Percentiles rank a stretch among this genome's conserved stretches.
Conservation (phyloP, 2,888 invertebrate species). For the Julus scanicus region DNA sequence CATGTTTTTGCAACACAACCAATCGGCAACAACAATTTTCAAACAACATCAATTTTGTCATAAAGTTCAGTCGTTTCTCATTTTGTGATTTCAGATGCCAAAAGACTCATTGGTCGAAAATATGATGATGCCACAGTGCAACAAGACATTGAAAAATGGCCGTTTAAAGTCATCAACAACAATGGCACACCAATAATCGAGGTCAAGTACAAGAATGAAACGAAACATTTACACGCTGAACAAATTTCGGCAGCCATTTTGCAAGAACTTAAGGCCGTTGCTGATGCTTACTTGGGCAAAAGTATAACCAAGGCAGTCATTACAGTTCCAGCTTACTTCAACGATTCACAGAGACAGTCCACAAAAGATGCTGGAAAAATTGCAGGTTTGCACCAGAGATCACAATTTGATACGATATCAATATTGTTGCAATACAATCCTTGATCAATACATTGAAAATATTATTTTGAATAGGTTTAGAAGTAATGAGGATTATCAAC, state of each 20-base stretch:
- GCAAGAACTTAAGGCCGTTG: conserved; percentile 92
- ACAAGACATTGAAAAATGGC: conserved; percentile 96
- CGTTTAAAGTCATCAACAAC: conserved; percentile 80
- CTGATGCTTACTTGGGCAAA: conserved; percentile 87
- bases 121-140: conserved; percentile 95
- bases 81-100: conserved; percentile 76
- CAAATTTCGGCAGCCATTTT: conserved; percentile 76
- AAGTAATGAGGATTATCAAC: conserved; percentile 92
- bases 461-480: conserved; percentile 61
- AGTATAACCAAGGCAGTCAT: conserved; percentile 88
- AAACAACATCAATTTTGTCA: too few species aligned
- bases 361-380: conserved; percentile 33
- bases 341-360: conserved; percentile 73
- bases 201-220: conserved; percentile 88
- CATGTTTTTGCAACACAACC: too few species aligned
- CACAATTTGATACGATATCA: too few species aligned
- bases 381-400: conserved; percentile 71
- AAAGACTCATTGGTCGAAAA: conserved; percentile 96
- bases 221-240: conserved; percentile 77
- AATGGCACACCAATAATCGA: conserved; percentile 73
- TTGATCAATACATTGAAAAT: too few species aligned
- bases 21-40: too few species aligned
- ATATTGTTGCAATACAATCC: too few species aligned
- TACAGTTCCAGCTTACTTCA: conserved; percentile 91
- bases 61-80: too few species aligned